Conservation (phyloP, 2,888 invertebrate genomes). For the Dione juno region DNA sequence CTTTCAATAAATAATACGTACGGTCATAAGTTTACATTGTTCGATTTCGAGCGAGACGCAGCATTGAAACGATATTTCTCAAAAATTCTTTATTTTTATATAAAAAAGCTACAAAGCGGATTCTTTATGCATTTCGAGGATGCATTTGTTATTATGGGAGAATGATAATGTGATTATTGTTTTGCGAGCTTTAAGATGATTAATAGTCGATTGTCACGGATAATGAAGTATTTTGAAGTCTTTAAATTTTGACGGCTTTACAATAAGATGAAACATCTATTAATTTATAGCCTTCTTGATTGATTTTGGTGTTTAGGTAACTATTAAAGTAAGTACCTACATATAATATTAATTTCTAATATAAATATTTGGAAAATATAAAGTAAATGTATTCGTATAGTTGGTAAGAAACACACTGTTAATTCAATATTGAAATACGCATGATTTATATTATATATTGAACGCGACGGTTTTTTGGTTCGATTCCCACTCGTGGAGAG, state of each 20-base stretch:
- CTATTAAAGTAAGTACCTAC: constrained; percentile 22
- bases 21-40: constrained; percentile 80
- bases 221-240: constrained; percentile 74
- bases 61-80: constrained; percentile 74
- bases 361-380: neutral
- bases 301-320: constrained; percentile 39
- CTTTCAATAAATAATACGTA: constrained; percentile 80
- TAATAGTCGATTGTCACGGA: constrained; percentile 77
- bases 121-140: constrained; percentile 79
- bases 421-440: no score
- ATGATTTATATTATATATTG: no score
- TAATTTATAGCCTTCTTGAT: constrained; percentile 45
- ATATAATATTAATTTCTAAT: neutral
- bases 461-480: no score
- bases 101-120: constrained; percentile 70
- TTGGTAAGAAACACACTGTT: no score
- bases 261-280: constrained; percentile 48
- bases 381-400: neutral
- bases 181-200: constrained; percentile 78
- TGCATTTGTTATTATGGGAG: constrained; percentile 81
- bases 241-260: constrained; percentile 58
- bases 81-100: constrained; percentile 67
- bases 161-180: constrained; percentile 83
- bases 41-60: constrained; percentile 70
- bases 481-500: no score